A percentile compares a stretch with the other conserved stretches of the same genome.
These are phyloP conservation scores for Medauroidea extradentata DNA, from an alignment of 1,140 invertebrate species.

Conservation along the genomic window DNA sequence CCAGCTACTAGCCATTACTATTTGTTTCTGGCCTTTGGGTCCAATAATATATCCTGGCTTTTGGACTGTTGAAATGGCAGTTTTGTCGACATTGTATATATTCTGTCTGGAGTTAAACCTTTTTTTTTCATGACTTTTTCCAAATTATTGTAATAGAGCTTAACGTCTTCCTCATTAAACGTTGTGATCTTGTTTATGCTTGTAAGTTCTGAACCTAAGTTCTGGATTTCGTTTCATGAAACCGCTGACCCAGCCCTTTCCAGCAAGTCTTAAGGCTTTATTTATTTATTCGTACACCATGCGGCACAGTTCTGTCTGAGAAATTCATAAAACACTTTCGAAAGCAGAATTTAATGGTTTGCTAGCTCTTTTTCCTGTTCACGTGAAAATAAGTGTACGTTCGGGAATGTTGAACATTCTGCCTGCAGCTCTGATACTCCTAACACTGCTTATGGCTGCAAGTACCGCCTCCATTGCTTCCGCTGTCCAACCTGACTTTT, in stretches of 20 bases:
- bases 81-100: conserved; percentile 7
- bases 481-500: background rate
- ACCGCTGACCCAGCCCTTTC: background rate
- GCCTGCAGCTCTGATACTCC: background rate
- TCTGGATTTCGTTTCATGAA: background rate
- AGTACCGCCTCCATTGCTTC: background rate
- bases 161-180: background rate
- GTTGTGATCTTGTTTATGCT: background rate
- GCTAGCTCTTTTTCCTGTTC: background rate
- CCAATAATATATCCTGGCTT: background rate
- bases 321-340: background rate
- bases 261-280: background rate
- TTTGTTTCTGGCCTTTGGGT: conserved; percentile 32
- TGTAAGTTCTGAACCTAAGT: background rate
- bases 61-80: conserved; percentile 3
- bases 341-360: background rate
- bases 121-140: background rate
- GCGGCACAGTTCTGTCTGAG: background rate
- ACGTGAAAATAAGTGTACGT: background rate
- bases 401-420: background rate
- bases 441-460: background rate
- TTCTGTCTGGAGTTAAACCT: background rate
- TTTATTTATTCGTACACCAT: background rate
- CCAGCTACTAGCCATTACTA: conserved; percentile 32
- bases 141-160: background rate